Evolutionary conservation across 2,113 vertebrate genomes (phyloP).

Genomic region (Eublepharis macularius): DNA sequence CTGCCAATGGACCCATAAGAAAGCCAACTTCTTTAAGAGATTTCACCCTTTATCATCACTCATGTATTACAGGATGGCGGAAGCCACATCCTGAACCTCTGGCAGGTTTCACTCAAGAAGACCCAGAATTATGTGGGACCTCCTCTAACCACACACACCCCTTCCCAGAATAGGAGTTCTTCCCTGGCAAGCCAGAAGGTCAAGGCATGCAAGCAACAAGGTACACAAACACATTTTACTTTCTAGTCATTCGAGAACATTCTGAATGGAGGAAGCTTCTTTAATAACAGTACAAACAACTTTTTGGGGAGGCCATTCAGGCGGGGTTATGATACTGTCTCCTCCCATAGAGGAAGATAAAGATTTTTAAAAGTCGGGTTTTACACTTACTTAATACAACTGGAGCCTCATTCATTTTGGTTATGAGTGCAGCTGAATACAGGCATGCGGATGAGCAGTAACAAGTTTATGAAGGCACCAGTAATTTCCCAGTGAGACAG

Average conservation of each 20-base stretch:
- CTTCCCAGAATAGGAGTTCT: neutral
- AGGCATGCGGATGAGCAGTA: neutral
- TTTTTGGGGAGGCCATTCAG: neutral
- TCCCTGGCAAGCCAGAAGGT: conserved; percentile 3
- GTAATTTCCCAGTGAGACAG: neutral
- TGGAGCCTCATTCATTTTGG: neutral
- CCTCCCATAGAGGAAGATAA: neutral
- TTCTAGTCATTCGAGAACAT: conserved; percentile 17
- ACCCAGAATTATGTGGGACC: conserved; percentile 13
- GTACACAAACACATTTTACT: neutral
- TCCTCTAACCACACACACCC: neutral
- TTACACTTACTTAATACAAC: neutral
- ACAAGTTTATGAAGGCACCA: neutral
- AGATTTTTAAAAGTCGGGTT: neutral
- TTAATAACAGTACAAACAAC: neutral
- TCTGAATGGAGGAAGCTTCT: neutral
- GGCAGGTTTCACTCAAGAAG: conserved; percentile 22
- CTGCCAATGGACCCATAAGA: conserved; percentile 6
- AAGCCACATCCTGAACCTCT: conserved; percentile 16
- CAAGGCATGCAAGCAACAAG: conserved; percentile 2
- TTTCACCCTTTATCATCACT: neutral
- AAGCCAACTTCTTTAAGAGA: conserved; percentile 28
- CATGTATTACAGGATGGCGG: neutral
- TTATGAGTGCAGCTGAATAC: neutral
- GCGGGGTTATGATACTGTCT: neutral